Evolutionary conservation across 2,113 vertebrate species (phyloP).

Genomic region (Camelus bactrianus): DNA sequence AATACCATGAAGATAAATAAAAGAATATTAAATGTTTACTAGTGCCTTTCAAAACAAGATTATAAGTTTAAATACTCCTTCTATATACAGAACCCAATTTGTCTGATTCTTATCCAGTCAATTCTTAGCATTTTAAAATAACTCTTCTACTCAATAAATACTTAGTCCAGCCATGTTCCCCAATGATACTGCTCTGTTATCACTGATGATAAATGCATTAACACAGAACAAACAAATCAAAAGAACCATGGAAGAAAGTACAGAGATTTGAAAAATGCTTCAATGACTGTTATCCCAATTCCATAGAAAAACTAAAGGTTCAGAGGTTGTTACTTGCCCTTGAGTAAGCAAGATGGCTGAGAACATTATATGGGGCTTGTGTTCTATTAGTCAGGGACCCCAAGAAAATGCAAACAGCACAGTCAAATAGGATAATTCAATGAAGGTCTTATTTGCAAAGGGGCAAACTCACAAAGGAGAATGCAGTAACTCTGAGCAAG

Average conservation of each 20-base stretch:
- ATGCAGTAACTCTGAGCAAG: neutral
- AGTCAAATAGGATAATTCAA: neutral
- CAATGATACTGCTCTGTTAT: neutral
- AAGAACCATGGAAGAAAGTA: neutral
- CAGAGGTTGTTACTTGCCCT: neutral
- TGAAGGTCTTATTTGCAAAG: neutral
- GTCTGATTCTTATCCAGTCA: neutral
- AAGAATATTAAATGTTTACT: neutral
- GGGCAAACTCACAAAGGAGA: neutral
- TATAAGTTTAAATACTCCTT: neutral
- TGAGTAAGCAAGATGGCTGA: neutral
- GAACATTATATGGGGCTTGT: neutral
- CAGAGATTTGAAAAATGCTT: neutral
- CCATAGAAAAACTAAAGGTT: neutral
- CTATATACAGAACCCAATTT: neutral
- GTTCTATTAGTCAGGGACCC: neutral
- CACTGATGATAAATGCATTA: neutral
- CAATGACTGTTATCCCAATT: neutral
- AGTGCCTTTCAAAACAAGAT: neutral
- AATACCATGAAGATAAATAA: neutral
- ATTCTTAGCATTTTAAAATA: neutral
- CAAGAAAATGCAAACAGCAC: neutral
- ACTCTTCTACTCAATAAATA: too few relatives aligned
- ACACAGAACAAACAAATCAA: neutral
- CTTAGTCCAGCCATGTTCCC: neutral